These are phyloP conservation scores for Gastrophryne carolinensis DNA, from an alignment of 2,797 vertebrate genomes.

Conservation along the genomic window DNA sequence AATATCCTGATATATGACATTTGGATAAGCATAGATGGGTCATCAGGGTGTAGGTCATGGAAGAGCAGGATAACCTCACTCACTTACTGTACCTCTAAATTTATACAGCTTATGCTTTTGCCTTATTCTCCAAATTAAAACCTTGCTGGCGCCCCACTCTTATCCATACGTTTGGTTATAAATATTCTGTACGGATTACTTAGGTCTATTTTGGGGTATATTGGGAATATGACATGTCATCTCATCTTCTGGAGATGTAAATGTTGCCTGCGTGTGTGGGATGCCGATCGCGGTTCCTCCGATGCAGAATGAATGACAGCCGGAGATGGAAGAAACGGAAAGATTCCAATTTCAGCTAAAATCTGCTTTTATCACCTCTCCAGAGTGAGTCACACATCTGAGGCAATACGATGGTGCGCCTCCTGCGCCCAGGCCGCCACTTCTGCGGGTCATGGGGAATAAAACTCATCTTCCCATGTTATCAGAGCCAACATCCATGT, in stretches of 20 bases:
- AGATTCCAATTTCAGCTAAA: conserved; percentile 28
- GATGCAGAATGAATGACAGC: conserved; percentile 32
- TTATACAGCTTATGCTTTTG: no score
- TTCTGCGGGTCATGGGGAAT: not conserved
- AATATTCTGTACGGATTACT: conserved; percentile 13
- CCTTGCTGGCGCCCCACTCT: no score
- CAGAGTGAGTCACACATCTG: conserved; percentile 32
- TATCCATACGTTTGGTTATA: no score
- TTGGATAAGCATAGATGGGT: no score
- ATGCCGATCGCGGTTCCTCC: conserved; percentile 4
- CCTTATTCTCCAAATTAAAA: no score
- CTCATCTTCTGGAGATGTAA: conserved; percentile 13
- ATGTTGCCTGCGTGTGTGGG: conserved; percentile 32
- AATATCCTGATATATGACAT: no score
- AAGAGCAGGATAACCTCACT: no score
- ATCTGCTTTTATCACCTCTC: conserved; percentile 32
- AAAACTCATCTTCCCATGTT: not conserved
- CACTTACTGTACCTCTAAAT: no score
- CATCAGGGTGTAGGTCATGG: no score
- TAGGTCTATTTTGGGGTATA: conserved; percentile 10
- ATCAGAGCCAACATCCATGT: not conserved
- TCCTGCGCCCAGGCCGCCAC: not conserved
- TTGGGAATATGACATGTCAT: conserved; percentile 1
- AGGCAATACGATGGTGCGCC: not conserved
- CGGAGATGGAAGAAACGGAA: conserved; percentile 2